Percentiles rank a stretch among this genome's conserved stretches.
phyloP scores from a whole-genome alignment of 2,797 vertebrate genomes.

The Acomys russatus region DNA sequence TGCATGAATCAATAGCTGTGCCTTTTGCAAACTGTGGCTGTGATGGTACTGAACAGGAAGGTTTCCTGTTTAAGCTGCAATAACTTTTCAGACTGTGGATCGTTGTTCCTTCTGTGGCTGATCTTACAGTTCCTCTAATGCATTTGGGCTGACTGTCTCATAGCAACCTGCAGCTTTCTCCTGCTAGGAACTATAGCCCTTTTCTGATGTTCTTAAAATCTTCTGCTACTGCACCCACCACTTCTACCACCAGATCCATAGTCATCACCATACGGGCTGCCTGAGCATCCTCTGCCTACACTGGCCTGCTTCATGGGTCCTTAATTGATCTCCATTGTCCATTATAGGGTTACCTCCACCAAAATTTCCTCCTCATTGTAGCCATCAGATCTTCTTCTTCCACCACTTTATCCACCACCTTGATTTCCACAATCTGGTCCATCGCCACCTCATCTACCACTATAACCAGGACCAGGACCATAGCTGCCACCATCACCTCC shows the following conservation, averaged over 20 bases:
- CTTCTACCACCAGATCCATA: not conserved
- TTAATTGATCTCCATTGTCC: too few relatives aligned
- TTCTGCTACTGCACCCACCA: not conserved
- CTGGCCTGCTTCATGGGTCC: not conserved
- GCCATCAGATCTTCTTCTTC: not conserved
- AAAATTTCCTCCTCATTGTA: not conserved
- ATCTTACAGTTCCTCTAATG: constrained; percentile 95
- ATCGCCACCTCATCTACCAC: not conserved
- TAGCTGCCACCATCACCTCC: not conserved
- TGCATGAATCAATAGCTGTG: constrained; percentile 93
- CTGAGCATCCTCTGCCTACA: not conserved
- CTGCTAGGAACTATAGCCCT: not conserved
- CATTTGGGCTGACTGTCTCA: constrained; percentile 98
- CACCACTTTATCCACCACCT: not conserved
- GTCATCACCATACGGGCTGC: not conserved
- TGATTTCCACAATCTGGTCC: not conserved
- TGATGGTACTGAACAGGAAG: constrained; percentile 93
- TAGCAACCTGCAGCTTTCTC: constrained; percentile 99
- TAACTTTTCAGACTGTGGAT: constrained; percentile 96
- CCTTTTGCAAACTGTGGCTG: constrained; percentile 93
- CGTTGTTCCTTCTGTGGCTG: constrained; percentile 92
- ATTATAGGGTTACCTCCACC: not conserved
- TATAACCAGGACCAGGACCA: too few relatives aligned
- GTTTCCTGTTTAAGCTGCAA: constrained; percentile 95
- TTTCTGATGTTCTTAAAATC: not conserved